Conservation (phyloP, 2,888 invertebrate genomes). For the Ceratothoa steindachneri region DNA sequence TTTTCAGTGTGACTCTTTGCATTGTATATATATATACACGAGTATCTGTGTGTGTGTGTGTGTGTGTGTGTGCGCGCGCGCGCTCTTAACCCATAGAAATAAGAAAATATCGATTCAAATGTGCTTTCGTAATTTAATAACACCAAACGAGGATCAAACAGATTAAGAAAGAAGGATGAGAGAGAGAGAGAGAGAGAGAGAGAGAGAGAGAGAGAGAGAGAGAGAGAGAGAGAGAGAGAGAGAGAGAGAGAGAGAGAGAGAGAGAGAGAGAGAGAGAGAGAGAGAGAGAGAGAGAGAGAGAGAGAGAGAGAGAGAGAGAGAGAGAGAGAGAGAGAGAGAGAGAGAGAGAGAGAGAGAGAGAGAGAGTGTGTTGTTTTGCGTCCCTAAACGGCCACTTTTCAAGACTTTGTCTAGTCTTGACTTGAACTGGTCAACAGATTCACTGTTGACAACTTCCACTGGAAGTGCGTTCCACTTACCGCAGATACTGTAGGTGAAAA, state of each 20-base stretch:
- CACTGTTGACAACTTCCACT: no score
- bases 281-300: slow-evolving; percentile 24
- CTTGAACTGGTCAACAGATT: no score
- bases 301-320: no score
- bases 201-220: slow-evolving; percentile 3
- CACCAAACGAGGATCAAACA: neutral
- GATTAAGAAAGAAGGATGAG: no score
- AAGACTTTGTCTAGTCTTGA: no score
- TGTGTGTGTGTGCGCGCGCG: neutral
- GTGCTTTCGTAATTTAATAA: neutral
- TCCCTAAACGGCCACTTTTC: no score
- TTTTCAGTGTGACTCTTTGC: no score
- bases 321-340: no score
- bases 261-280: neutral
- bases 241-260: neutral
- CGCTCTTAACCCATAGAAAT: neutral
- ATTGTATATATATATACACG: neutral
- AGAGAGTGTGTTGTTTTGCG: no score
- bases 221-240: neutral
- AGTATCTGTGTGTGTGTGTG: neutral
- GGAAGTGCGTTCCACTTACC: no score
- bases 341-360: no score
- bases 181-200: neutral
- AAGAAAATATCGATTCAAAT: neutral
- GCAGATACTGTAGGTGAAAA: no score